phyloP scores from a whole-genome alignment of 2,888 invertebrate genomes.

The Tetragnatha montana region DNA sequence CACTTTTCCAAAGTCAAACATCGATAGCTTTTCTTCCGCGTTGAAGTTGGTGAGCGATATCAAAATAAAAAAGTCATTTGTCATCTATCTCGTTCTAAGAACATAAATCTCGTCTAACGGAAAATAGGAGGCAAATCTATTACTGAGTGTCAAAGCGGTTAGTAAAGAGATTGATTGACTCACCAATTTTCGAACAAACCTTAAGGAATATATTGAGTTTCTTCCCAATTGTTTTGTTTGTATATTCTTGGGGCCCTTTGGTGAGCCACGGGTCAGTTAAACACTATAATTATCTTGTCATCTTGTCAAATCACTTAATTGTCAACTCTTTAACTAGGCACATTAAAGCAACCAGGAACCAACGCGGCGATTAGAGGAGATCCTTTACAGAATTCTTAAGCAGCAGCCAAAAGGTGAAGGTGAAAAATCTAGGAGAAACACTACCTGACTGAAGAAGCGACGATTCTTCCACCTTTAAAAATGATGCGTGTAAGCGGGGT shows the following conservation, averaged over 20 bases:
- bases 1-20: no score
- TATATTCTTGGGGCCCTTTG: constrained; percentile 38
- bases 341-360: constrained; percentile 63
- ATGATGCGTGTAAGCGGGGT: constrained; percentile 22
- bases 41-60: neutral
- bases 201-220: constrained; percentile 38
- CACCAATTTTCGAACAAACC: constrained; percentile 23
- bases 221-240: constrained; percentile 61
- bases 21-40: neutral
- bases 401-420: constrained; percentile 28
- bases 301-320: constrained; percentile 69
- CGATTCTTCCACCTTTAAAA: constrained; percentile 1
- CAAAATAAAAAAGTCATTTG: neutral
- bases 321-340: constrained; percentile 65
- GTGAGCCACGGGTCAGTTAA: constrained; percentile 51
- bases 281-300: constrained; percentile 67
- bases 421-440: constrained; percentile 32
- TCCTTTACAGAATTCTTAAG: constrained; percentile 60
- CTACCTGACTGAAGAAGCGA: constrained; percentile 46
- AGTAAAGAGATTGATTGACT: constrained; percentile 3
- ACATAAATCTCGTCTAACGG: neutral
- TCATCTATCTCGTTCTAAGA: neutral
- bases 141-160: constrained; percentile 34
- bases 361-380: constrained; percentile 52
- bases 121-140: neutral